A percentile compares a stretch with the other conserved stretches of the same genome.
Evolutionary conservation across 2,888 invertebrate genomes (phyloP).

Genomic region (Aleiodes alternator): DNA sequence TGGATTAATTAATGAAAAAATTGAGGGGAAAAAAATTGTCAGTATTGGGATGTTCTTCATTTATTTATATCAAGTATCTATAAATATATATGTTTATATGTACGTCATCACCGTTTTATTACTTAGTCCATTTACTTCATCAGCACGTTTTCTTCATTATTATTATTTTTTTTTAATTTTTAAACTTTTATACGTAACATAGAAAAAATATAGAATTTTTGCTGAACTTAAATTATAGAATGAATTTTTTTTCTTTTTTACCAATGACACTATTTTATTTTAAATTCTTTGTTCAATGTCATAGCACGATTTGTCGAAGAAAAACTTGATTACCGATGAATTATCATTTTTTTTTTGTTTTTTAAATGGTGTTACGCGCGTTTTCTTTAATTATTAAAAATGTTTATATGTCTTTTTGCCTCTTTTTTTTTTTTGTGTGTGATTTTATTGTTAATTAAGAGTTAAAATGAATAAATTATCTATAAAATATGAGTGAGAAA

Average conservation of each 20-base stretch:
- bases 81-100: constrained; percentile 51
- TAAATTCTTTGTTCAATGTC: constrained; percentile 32
- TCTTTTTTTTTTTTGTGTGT: not conserved
- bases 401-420: constrained; percentile 1
- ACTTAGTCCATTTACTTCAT: constrained; percentile 51
- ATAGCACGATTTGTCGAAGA: constrained; percentile 29
- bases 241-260: constrained; percentile 61
- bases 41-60: constrained; percentile 37
- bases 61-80: constrained; percentile 55
- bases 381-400: constrained; percentile 15
- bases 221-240: constrained; percentile 73
- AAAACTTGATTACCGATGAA: constrained; percentile 3
- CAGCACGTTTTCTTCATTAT: constrained; percentile 55
- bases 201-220: constrained; percentile 75
- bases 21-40: constrained; percentile 37
- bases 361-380: constrained; percentile 9
- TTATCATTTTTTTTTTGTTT: no score
- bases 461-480: constrained; percentile 13
- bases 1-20: no score
- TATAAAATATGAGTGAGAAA: constrained; percentile 15
- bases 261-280: constrained; percentile 38
- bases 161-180: constrained; percentile 54
- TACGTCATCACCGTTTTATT: constrained; percentile 57
- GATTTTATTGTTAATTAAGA: constrained; percentile 4
- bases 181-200: constrained; percentile 72